These are phyloP conservation scores for Stichodactyla helianthus DNA, from an alignment of 64 coral and sea anemone genomes.

Conservation along the genomic window DNA sequence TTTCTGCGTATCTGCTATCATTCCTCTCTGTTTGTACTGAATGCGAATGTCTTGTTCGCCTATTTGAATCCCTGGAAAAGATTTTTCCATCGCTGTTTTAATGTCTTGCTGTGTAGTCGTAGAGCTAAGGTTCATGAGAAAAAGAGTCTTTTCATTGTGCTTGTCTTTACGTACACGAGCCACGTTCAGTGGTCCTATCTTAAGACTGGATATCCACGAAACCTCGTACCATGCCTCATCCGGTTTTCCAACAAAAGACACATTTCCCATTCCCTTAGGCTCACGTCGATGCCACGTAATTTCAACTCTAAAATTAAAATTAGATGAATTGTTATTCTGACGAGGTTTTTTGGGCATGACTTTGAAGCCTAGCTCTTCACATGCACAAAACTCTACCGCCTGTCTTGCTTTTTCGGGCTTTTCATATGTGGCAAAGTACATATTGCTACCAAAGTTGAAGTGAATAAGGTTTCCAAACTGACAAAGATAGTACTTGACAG, in stretches of 20 bases:
- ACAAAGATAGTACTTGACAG: neutral
- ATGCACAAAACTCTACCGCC: constrained; percentile 15
- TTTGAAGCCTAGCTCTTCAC: neutral
- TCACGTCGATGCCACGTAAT: constrained; percentile 33
- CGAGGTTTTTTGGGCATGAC: neutral
- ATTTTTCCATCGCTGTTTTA: constrained; percentile 17
- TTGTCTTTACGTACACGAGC: neutral
- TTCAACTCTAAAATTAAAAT: constrained; percentile 23
- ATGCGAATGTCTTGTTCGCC: neutral
- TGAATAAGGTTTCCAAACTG: constrained; percentile 29
- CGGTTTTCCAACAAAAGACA: neutral
- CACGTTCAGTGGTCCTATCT: neutral
- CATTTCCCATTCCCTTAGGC: constrained; percentile 23
- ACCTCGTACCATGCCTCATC: neutral
- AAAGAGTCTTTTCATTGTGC: neutral
- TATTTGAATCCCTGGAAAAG: neutral
- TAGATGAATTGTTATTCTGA: neutral
- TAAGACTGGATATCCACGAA: neutral
- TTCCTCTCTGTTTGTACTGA: constrained; percentile 26
- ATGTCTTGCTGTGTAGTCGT: constrained; percentile 25
- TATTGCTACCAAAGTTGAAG: neutral
- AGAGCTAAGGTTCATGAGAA: constrained; percentile 11
- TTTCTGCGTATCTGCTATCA: neutral
- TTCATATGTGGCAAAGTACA: constrained; percentile 39
- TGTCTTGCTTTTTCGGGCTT: constrained; percentile 5